Evolutionary conservation across 1,140 invertebrate species (phyloP).

Genomic region (Uloborus diversus): DNA sequence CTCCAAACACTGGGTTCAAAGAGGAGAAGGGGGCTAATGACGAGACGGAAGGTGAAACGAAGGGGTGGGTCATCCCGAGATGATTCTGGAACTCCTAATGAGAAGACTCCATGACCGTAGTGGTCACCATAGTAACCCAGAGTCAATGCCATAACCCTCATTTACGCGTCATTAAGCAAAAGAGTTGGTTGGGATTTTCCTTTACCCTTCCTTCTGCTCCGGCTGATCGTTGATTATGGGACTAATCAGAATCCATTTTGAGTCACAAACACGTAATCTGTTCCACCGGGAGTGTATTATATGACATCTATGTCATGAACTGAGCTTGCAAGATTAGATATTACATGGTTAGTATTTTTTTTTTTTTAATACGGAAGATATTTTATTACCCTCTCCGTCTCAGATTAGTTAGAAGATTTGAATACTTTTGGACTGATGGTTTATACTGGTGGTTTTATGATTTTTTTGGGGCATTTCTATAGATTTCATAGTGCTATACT

Average conservation of each 20-base stretch:
- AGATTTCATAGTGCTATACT: too few species aligned
- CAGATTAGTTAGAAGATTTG: too few species aligned
- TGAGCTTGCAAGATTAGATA: too few species aligned
- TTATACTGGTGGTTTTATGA: too few species aligned
- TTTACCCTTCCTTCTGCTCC: background rate
- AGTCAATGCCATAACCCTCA: background rate
- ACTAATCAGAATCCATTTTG: background rate
- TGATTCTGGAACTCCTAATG: constrained; percentile 17
- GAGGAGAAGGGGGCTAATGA: background rate
- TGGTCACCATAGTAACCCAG: constrained; percentile 34
- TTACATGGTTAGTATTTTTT: too few species aligned
- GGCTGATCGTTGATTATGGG: constrained; percentile 18
- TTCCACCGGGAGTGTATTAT: too few species aligned
- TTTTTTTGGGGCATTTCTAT: too few species aligned
- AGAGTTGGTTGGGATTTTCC: too few species aligned
- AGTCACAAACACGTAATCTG: background rate
- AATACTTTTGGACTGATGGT: too few species aligned
- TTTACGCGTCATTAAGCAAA: constrained; percentile 37
- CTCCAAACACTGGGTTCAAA: background rate
- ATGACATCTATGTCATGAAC: too few species aligned
- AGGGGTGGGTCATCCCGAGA: background rate
- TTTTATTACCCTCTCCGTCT: too few species aligned
- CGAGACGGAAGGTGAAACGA: background rate
- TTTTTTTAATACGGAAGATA: too few species aligned
- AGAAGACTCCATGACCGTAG: background rate